Evolutionary conservation across 2,113 vertebrate genomes (phyloP), one percentile per base, ranked within the genome.

Genomic region (Gambusia holbrooki): DNA sequence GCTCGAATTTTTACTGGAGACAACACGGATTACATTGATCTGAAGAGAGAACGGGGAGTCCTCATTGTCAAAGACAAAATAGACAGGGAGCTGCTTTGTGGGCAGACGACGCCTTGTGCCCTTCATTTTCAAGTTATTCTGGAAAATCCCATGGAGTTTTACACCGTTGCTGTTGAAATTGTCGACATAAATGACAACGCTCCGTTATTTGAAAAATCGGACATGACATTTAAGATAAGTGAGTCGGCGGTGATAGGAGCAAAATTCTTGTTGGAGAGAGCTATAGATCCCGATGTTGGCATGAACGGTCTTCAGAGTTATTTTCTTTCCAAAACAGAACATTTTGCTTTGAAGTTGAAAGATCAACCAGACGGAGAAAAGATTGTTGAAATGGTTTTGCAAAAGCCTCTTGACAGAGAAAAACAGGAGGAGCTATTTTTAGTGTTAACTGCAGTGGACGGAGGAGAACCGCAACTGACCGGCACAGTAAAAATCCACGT

Each of bases 181-280:
- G 84, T 66, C 19, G 96, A 96, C 62, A 87, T 95, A 13, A 96
- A 96, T 64, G 95, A 96, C 71, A 92, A 96, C n/a, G 58, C 91
- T 0, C 94, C 94, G 0, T 54, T 19, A 4, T 95, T 95, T 74
- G 80, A 91, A 3, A 86, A 91, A 22, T 79, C 48, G 3, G 83
- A 93, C 33, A 81, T 93, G n/a, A 62, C 74, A 69, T 88, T 94
- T 28, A 91, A 92, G 82, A 94, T 91, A 1, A 88, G 80, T 9
- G 91, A 92, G 30, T 83, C 81, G 0, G 73, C 88, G 0, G 19
- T 66, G 0, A 71, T 33, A 0, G 88, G 90, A 2, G 62, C 86
- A 1, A 81, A 69, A 81, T 89, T 92, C 17, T 32, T 90, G 22
- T 54, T 95, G 32, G 92, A 95, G 33, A 93, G 78, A 42, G 95